Evolutionary conservation across 1,140 invertebrate genomes (phyloP).

Genomic region (Mya arenaria): DNA sequence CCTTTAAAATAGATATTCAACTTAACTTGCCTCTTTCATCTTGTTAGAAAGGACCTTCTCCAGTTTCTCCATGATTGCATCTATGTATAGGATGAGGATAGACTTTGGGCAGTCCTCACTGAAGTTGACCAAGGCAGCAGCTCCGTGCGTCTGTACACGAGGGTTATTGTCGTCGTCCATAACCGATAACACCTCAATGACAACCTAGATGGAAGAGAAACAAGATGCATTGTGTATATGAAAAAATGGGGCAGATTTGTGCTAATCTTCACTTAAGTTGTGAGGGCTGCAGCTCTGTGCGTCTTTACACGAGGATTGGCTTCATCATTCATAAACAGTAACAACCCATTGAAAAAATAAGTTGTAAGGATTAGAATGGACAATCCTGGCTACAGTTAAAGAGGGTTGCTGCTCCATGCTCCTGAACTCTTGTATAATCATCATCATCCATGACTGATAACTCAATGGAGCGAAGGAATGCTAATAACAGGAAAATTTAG

Average conservation of each 20-base stretch:
- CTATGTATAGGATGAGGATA: conserved; percentile 94
- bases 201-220: conserved; percentile 85
- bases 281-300: conserved; percentile 92
- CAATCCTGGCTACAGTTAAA: too few relatives aligned
- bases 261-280: conserved; percentile 99
- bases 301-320: conserved; percentile 95
- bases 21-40: conserved; percentile 90
- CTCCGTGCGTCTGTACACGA: conserved; percentile 91
- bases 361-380: too few relatives aligned
- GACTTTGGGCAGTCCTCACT: conserved; percentile 98
- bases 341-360: too few relatives aligned
- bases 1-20: too few relatives aligned
- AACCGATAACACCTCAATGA: conserved; percentile 94
- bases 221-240: background rate
- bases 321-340: conserved; percentile 95
- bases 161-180: conserved; percentile 96
- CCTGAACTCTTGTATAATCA: too few relatives aligned
- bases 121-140: conserved; percentile 98
- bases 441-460: too few relatives aligned
- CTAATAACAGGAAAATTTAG: too few relatives aligned
- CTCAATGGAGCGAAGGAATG: too few relatives aligned
- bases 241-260: conserved; percentile 87
- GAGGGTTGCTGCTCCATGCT: too few relatives aligned
- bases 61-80: conserved; percentile 94
- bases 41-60: conserved; percentile 95